Conservation (phyloP, 2,797 vertebrate species). For the Cuniculus paca region DNA sequence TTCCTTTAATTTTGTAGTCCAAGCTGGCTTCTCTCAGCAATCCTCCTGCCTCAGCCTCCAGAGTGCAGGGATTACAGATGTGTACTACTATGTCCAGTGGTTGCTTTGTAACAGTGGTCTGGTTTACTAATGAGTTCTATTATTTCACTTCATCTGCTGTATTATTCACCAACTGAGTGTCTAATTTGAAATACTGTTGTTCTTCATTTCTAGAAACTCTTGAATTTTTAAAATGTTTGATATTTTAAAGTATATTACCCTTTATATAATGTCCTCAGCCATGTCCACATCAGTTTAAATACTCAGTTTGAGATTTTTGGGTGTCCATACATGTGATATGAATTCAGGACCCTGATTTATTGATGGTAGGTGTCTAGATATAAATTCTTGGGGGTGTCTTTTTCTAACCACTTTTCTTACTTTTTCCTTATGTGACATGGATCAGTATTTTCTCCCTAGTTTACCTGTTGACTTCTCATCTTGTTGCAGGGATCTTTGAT, state of each 20-base stretch:
- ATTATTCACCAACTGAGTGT: not conserved
- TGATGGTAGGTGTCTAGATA: not conserved
- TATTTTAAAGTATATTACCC: not conserved
- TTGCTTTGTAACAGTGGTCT: not conserved
- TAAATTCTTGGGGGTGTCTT: not conserved
- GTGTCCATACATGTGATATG: not conserved
- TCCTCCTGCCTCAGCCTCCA: not conserved
- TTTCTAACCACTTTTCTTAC: not conserved
- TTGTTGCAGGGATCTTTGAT: conserved; percentile 41
- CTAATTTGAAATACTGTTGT: not conserved
- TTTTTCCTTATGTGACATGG: not conserved
- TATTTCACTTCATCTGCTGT: not conserved
- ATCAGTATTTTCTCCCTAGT: not conserved
- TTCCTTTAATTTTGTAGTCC: not conserved
- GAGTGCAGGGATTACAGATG: not conserved
- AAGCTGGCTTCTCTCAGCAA: not conserved
- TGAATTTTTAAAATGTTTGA: not conserved
- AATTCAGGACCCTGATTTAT: not conserved
- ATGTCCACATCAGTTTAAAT: not conserved
- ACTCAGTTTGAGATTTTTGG: conserved; percentile 5
- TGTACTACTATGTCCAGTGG: not conserved
- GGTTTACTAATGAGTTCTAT: not conserved
- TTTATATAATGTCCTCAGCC: not conserved
- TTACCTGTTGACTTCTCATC: not conserved
- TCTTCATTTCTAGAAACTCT: conserved; percentile 51